Base-by-base conservation (phyloP, 2,797 vertebrate species). In the Poliocrania exsul region DNA sequence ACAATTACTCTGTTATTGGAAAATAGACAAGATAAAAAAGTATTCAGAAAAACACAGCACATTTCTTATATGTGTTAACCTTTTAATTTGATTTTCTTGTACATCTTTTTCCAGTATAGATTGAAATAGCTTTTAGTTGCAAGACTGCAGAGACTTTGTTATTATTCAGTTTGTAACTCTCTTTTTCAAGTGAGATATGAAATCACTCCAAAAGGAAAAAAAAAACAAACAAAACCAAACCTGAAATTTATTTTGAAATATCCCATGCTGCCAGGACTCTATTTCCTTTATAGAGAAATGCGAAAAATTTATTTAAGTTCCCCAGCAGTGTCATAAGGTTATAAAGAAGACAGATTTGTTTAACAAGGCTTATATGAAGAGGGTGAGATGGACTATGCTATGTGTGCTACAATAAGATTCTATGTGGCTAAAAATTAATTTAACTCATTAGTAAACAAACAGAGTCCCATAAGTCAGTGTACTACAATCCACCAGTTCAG, bases 351-450 rank as follows among this genome's bases (percentile, higher is more conserved):
- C 8, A 62, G 13, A 33, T 44, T 33, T 65, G 2, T 64, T 66
- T 51, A 74, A 42, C 4, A 65, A 31, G 24, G 3, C 14, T 69
- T 72, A 24, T 6, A 26, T 18, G 3, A 79, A 57, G n/a, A 37
- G 5, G 1, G 2, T 15, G 58, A 74, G 20, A 3, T 28, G 9
- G 58, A 29, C 23, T 33, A 7, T 69, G 14, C 4, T 58, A 0
- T 20, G 7, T 38, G 46, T 5, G 5, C 6, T 37, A 54, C 2
- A 2, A 1, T 25, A 66, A 18, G 5, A 61, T 77, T 88, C 16
- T 3, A 46, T 6, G 9, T 23, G 19, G 5, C 9, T 83, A 46
- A 77, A 78, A 50, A 54, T 16, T 18, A n/a, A n/a, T 77, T 72
- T 57, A 44, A n/a, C 13, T 70, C 29, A 40, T 64, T 65, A 4